Evolutionary conservation across 2,797 vertebrate species (phyloP), one percentile per base, ranked within the genome.

Genomic region (Onychomys arenicola): DNA sequence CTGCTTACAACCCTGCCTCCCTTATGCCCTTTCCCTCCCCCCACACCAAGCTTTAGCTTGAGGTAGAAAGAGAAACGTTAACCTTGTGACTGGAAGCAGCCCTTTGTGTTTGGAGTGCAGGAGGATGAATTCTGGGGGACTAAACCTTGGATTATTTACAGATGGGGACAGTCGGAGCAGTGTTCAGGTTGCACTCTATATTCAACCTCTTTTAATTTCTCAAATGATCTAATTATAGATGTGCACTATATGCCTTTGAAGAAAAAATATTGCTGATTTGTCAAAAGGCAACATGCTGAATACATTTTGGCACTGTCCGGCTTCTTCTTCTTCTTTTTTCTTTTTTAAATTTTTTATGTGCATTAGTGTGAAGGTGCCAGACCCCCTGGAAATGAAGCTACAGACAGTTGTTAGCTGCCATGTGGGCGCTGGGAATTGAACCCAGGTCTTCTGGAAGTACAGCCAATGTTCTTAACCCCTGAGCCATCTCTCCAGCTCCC

Each of bases 171-270:
- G 12, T 80, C n/a, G 19, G 37, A 93, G 37, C 55, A 52, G 16
- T 34, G 13, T 59, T 95, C 32, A 4, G 1, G 6, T 34, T 87
- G 86, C 96, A n/a, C n/a, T n/a, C 85, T 95, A 34, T 78, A 43
- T 73, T 96, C 90, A 83, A 43, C 46, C 25, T 87, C 83, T 90
- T 92, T 86, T 97, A 1, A 7, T 95, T 97, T 97, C n/a, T 97
- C 97, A 96, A 96, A 96, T 92, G 97, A 97, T 91, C 96, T 96
- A 97, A 97, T 96, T 98, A 89, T 55, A 75, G 73, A 77, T 84
- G 90, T 88, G 96, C 88, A 97, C 61, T 2, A 0, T 91, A 78
- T 95, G 83, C 90, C 90, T 93, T 34, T 0, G 19, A 52, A 83
- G 89, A 7, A 40, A 92, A 94, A 88, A 90, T 95, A 95, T 55